Base-by-base conservation (phyloP, 1,140 invertebrate species). In the Acromyrmex charruanus region DNA sequence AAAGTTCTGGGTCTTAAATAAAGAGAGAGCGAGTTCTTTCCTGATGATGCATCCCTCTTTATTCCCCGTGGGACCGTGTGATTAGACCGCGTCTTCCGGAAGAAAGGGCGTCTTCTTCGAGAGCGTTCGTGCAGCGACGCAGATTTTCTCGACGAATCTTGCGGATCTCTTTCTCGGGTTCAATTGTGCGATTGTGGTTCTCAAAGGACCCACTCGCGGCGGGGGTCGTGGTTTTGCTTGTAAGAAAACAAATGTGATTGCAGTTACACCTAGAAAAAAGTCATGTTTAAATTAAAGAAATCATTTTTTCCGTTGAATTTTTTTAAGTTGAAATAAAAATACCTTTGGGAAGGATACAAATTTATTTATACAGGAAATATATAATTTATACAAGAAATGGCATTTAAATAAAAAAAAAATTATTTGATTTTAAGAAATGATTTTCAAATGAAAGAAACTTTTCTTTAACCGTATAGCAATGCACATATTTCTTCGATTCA, bases 61-160 rank as follows among this genome's bases (percentile, higher is more conserved):
- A 58, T 86, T 69, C 14, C 65, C 77, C 84, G 84, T 81, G 77
- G 63, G 84, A 86, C 25, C 65, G 35, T 69, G 31, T 58, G 80
- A 82, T 82, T 61, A 82, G 39, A 14, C 68, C 31, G 65, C 69
- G 69, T 75, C 80, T 84, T 84, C 55, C 80, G 55, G 35, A 75
- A 44, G 82, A 39, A 85, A 66, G 74, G 82, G 31, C 59, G 16
- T 44, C 49, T 66, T 77, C 49, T 10, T 55, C 82, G 71, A 77
- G 21, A 44, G 35, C 49, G 21, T 68, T 72, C 66, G 28, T 10
- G 51, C 21, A 16, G 21, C 31, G 31, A 69, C 16, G 31, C 16
- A 25, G 80, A 74, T 84, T 74, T 55, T 49, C 31, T 84, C 39
- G 39, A 49, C 55, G 63, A 18, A 66, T 25, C 35, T 68, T 28